Base-by-base conservation (phyloP, 2,888 invertebrate species). In the Heliconius aoede region DNA sequence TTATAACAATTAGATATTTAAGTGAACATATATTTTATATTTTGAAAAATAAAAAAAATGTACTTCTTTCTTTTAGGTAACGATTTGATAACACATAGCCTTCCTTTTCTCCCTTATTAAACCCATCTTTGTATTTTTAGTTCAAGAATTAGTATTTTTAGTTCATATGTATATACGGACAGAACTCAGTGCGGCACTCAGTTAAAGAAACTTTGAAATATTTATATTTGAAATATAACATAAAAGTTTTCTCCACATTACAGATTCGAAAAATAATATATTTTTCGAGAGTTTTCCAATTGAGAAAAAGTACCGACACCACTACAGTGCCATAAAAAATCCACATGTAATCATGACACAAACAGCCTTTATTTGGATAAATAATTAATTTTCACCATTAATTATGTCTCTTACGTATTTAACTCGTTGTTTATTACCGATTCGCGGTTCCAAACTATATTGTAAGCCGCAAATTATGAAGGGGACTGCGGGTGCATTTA, bases 381-480 rank as follows among this genome's bases (percentile, higher is more conserved):
- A 46, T 61, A 69, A 58, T 40, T 77, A 73, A 73, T 24, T 55
- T 72, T 62, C 13, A 55, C 24, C n/a, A 40, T 74, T 36, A 36
- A 72, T 74, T 74, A 55, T 51, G 30, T 36, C 65, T 32, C 32
- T 61, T 71, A 26, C 36, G 13, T 28, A 62, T 75, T 73, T n/a
- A 73, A 61, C 28, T 40, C 36, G 58, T 72, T 32, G 28, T 72
- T 64, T 75, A 71, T 62, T 58, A 71, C 26, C 55, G 26, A 51
- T 62, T 4, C 55, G 24, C 36, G 21, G 28, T 73, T 61, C 68
- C 75, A 76, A 76, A 78, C 58, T 68, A 28, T 60, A 62, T 77
- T 64, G 55, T 36, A 55, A 64, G 64, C 64, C 78, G 61, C 76
- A 76, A 76, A 78, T 74, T 74, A 61, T 72, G 40, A 21, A 69